Percentiles rank a stretch among this genome's conserved stretches.
Conservation (phyloP, 2,113 vertebrate species). For the Rhinogobius similis region DNA sequence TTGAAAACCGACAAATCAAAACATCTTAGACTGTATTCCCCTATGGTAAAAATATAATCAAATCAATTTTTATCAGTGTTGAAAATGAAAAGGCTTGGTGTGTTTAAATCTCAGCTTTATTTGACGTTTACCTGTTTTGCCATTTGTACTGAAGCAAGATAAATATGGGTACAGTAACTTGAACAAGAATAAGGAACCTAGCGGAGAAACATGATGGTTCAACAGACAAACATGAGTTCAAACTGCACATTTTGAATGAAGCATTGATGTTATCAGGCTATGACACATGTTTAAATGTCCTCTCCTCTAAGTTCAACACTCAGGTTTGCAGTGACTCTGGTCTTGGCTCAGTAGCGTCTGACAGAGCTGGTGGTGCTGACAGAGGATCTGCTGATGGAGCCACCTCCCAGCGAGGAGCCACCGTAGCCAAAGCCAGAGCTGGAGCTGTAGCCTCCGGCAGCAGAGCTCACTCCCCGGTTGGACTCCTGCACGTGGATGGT, state of each 20-base stretch:
- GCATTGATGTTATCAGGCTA: not conserved
- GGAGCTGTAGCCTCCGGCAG: not conserved
- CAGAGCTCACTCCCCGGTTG: not conserved
- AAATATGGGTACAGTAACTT: not conserved
- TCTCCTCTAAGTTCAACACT: constrained; percentile 1
- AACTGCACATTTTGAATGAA: not conserved
- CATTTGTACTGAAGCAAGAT: not conserved
- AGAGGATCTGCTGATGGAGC: not conserved
- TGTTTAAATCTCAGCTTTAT: not conserved
- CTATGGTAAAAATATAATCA: no score
- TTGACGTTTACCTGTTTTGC: not conserved
- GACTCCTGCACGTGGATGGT: constrained; percentile 4
- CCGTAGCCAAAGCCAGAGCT: not conserved
- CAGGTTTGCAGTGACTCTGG: not conserved
- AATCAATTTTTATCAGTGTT: not conserved
- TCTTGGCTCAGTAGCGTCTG: not conserved
- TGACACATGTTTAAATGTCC: not conserved
- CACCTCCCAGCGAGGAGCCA: not conserved
- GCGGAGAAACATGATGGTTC: no score
- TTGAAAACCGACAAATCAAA: no score
- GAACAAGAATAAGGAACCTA: no score
- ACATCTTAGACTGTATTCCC: no score
- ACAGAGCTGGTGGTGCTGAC: not conserved
- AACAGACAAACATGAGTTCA: not conserved
- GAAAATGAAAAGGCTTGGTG: not conserved